Base-by-base conservation (phyloP, 2,113 vertebrate genomes). In the Chrysemys picta region DNA sequence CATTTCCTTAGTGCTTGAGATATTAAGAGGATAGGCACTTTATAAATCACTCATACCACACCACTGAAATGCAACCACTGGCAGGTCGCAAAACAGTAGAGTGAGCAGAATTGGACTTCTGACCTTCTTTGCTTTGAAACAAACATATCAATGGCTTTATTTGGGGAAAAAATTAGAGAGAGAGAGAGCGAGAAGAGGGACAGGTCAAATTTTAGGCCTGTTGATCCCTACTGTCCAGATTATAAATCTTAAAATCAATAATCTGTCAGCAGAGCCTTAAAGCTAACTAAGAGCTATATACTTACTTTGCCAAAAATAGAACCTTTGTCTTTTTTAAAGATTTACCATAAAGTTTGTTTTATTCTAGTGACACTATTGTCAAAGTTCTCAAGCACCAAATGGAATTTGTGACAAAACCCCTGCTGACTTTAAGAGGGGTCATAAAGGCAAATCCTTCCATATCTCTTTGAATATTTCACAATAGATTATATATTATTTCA, bases 301-400 rank as follows among this genome's bases (percentile, higher is more conserved):
- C 62, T 59, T 59, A 29, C 27, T 65, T 38, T 8, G 78, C 12
- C n/a, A 91, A 85, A 42, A 3, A 75, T 11, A 92, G 47, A 91
- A 93, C 11, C 5, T 35, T 0, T 22, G 62, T 24, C 59, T 54
- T 54, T 4, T 89, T 47, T 1, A 25, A 94, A 80, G 21, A 11
- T 56, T 89, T 56, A 45, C 13, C 76, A 42, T 82, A 45, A 89
- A 92, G 31, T 31, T 65, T 65, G 5, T 47, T 12, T 5, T 45
- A 79, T 8, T 47, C 53, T 80, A 2, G 0, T 57, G 35, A 56
- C 2, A n/a, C 5, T 0, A 0, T 1, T 5, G 54, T 65, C 85
- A 49, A 87, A 82, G n/a, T 49, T 75, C 14, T 45, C 49, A 19
- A 62, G 54, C 1, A 19, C 11, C 79, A 12, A 19, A 47, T 87